Evolutionary conservation across 2,888 invertebrate species (phyloP).

Genomic region (Cataglyphis livida): DNA sequence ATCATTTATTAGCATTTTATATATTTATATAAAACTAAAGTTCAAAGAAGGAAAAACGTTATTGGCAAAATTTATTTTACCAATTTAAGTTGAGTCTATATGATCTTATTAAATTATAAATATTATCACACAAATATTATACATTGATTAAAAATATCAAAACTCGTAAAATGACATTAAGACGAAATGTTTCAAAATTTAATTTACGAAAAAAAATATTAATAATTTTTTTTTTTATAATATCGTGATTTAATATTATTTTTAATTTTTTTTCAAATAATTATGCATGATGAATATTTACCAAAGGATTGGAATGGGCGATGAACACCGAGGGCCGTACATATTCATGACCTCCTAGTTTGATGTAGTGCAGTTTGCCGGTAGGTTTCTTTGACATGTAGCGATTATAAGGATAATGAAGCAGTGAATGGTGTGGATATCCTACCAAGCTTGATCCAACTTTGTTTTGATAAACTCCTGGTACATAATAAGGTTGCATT

Average conservation of each 20-base stretch:
- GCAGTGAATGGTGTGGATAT: not conserved
- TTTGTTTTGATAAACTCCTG: not conserved
- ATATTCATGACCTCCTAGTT: constrained; percentile 15
- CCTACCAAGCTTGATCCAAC: not conserved
- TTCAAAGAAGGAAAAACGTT: not conserved
- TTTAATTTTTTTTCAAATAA: not conserved
- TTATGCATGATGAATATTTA: constrained; percentile 11
- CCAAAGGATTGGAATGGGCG: constrained; percentile 30
- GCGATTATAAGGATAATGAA: not conserved
- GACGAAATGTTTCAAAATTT: not conserved
- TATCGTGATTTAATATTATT: not conserved
- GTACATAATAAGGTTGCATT: not conserved
- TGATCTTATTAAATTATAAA: not conserved
- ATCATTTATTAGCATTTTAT: not conserved
- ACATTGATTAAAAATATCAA: not conserved
- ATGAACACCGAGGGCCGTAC: constrained; percentile 14
- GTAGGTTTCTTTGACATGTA: too few relatives aligned
- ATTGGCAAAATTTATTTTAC: not conserved
- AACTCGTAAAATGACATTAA: not conserved
- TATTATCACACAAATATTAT: not conserved
- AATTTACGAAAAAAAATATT: constrained; percentile 3
- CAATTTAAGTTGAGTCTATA: not conserved
- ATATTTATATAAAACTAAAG: not conserved
- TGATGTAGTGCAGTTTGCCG: not conserved
- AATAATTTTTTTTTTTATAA: not conserved